These are phyloP conservation scores for Phorcus lineatus DNA, from an alignment of 2,888 invertebrate species.

Conservation along the genomic window DNA sequence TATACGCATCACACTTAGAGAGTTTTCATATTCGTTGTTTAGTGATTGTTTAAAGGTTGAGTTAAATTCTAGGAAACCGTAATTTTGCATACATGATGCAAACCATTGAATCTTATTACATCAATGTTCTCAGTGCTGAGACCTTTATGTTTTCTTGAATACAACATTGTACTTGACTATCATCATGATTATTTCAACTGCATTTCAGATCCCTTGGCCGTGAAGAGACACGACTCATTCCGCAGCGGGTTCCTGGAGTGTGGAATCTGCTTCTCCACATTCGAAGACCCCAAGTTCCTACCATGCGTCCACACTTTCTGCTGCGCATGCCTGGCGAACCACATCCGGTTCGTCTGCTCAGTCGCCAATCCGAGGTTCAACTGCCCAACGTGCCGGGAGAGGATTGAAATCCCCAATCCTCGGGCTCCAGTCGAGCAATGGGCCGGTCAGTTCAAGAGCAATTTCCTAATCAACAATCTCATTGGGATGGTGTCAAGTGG, in stretches of 20 bases:
- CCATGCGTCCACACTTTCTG: conserved; percentile 23
- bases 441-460: conserved; percentile 2
- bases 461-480: conserved; percentile 16
- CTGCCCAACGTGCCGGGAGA: conserved; percentile 21
- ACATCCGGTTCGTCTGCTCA: background rate
- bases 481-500: background rate
- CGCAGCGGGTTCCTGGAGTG: background rate
- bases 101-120: too few species aligned
- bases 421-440: background rate
- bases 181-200: background rate
- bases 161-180: too few species aligned
- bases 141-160: too few species aligned
- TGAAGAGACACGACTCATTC: background rate
- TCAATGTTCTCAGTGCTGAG: too few species aligned
- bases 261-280: background rate
- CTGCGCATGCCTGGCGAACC: background rate
- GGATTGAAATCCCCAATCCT: background rate
- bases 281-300: conserved; percentile 9
- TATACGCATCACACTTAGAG: too few species aligned
- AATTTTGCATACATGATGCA: too few species aligned
- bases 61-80: too few species aligned
- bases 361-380: background rate
- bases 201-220: background rate
- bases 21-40: too few species aligned
- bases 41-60: too few species aligned